These are phyloP conservation scores for Lophura nycthemera DNA, from an alignment of 2,113 vertebrate genomes.

Conservation along the genomic window DNA sequence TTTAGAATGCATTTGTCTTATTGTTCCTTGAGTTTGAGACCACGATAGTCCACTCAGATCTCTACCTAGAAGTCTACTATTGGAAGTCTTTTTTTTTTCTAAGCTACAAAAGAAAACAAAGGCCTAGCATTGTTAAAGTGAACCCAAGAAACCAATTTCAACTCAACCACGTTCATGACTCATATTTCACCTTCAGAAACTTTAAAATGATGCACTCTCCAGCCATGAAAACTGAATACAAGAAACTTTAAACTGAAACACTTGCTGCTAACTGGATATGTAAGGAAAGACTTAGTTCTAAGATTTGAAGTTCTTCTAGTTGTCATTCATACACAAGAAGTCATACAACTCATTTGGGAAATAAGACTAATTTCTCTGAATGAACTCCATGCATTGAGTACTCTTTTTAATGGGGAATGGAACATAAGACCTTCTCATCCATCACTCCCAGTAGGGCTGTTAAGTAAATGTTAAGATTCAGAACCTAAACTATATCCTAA, in stretches of 20 bases:
- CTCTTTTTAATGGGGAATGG: not conserved
- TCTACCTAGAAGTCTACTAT: not conserved
- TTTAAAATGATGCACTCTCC: not conserved
- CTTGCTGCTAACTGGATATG: slow-evolving; percentile 5
- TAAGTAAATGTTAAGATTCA: slow-evolving; percentile 11
- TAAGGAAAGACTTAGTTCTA: not conserved
- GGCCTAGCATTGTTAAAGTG: not conserved
- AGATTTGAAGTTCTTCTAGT: not conserved
- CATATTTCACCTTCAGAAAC: slow-evolving; percentile 1
- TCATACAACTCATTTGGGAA: not conserved
- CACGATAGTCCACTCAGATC: not conserved
- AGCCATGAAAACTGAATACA: not conserved
- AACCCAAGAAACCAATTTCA: not conserved
- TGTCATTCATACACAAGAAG: slow-evolving; percentile 7
- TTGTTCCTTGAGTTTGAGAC: not conserved
- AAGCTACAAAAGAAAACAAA: not conserved
- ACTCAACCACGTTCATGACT: not conserved
- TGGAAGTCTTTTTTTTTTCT: not conserved
- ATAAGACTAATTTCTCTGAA: not conserved
- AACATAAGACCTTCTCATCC: slow-evolving; percentile 19
- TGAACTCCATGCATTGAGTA: not conserved
- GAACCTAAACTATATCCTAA: not conserved
- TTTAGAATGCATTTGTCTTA: not conserved
- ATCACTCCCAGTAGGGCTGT: not conserved
- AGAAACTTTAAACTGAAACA: slow-evolving; percentile 11